Percentiles rank a stretch among this genome's conserved stretches.
These are phyloP conservation scores for Lymantria monacha DNA, from an alignment of 2,888 invertebrate species.

Conservation along the genomic window DNA sequence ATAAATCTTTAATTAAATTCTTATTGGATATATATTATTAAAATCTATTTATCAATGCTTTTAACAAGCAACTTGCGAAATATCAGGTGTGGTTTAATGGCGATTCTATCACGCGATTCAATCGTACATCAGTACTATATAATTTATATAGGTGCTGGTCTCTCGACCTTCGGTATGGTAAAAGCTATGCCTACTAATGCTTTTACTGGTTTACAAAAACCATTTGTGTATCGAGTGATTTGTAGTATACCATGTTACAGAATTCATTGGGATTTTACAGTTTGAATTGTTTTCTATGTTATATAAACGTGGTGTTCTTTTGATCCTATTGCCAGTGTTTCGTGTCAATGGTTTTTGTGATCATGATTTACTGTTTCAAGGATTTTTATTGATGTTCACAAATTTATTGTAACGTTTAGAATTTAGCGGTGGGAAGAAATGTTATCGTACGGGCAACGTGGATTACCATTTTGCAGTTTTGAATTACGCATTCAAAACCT, in stretches of 20 bases:
- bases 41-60: slow-evolving; percentile 16
- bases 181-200: slow-evolving; percentile 24
- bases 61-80: slow-evolving; percentile 38
- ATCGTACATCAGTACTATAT: slow-evolving; percentile 47
- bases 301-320: slow-evolving; percentile 26
- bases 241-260: slow-evolving; percentile 28
- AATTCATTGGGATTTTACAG: slow-evolving; percentile 36
- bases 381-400: background rate
- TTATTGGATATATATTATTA: slow-evolving; percentile 25
- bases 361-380: slow-evolving; percentile 10
- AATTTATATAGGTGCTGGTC: slow-evolving; percentile 20
- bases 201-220: slow-evolving; percentile 30
- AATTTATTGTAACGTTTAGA: slow-evolving; percentile 2
- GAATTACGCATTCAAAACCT: no score
- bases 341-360: slow-evolving; percentile 23
- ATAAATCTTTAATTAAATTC: slow-evolving; percentile 18
- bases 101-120: slow-evolving; percentile 50
- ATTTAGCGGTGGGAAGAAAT: no score
- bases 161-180: slow-evolving; percentile 29
- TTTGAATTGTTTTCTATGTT: slow-evolving; percentile 30
- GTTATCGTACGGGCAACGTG: no score
- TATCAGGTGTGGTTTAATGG: slow-evolving; percentile 59
- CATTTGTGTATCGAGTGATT: slow-evolving; percentile 39
- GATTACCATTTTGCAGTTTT: no score
- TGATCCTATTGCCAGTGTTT: slow-evolving; percentile 29